phyloP scores from a whole-genome alignment of 2,113 vertebrate species.

The Corydoras maculifer region DNA sequence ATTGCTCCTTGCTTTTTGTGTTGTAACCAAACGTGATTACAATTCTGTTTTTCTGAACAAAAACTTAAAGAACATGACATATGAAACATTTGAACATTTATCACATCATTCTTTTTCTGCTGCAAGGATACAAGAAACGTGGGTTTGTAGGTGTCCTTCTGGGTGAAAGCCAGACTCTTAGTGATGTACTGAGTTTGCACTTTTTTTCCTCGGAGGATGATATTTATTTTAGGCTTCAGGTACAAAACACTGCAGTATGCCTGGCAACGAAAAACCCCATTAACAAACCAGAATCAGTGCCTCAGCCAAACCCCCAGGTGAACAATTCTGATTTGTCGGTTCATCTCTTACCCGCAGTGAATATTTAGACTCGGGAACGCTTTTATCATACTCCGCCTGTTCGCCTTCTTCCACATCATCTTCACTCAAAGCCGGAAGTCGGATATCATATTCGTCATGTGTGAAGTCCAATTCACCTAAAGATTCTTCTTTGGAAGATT shows the following conservation, averaged over 20 bases:
- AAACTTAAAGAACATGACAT: conserved; percentile 38
- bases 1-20: conserved; percentile 91
- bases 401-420: conserved; percentile 58
- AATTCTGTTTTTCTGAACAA: conserved; percentile 63
- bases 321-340: conserved; percentile 28
- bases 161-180: conserved; percentile 81
- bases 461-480: conserved; percentile 81
- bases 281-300: background rate
- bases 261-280: conserved; percentile 49
- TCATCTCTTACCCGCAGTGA: too few relatives aligned
- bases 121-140: conserved; percentile 78
- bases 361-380: too few relatives aligned
- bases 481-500: too few relatives aligned
- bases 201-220: conserved; percentile 82
- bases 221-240: conserved; percentile 91
- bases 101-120: too few relatives aligned
- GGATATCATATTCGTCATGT: conserved; percentile 82
- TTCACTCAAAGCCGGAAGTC: conserved; percentile 72
- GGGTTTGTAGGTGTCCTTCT: conserved; percentile 81
- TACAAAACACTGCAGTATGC: conserved; percentile 95
- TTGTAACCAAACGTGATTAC: conserved; percentile 92
- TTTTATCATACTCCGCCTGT: conserved; percentile 72
- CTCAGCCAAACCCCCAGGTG: background rate
- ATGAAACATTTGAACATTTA: background rate
- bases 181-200: conserved; percentile 88